Evolutionary conservation across 1,140 invertebrate species (phyloP).

Genomic region (Tetramorium parvispinum): DNA sequence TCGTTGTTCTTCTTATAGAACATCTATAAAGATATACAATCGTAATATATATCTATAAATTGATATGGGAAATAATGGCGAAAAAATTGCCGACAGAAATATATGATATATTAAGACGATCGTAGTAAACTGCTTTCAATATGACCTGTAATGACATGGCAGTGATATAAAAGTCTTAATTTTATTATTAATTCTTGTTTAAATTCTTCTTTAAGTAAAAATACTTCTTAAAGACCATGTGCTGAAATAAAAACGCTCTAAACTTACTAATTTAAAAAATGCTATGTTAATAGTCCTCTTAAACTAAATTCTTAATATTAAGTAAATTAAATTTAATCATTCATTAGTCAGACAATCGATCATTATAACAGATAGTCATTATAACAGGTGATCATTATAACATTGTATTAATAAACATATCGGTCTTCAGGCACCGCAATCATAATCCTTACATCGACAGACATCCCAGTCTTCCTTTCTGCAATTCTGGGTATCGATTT

Average conservation of each 20-base stretch:
- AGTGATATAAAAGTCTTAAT: conserved; percentile 4
- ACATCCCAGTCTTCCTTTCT: conserved; percentile 75
- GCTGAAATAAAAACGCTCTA: conserved; percentile 19
- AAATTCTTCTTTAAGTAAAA: conserved; percentile 11
- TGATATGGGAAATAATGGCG: not conserved
- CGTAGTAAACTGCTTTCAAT: conserved; percentile 55
- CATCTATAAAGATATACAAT: conserved; percentile 70
- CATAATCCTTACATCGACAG: conserved; percentile 80
- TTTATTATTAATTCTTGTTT: not conserved
- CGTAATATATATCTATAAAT: conserved; percentile 33
- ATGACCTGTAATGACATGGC: conserved; percentile 54
- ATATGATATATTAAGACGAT: conserved; percentile 33
- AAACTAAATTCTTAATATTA: conserved; percentile 8
- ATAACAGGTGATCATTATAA: not conserved
- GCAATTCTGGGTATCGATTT: conserved; percentile 83
- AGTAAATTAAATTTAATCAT: conserved; percentile 36
- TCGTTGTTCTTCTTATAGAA: conserved; percentile 80
- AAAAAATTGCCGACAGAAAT: conserved; percentile 4
- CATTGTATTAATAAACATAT: conserved; percentile 37
- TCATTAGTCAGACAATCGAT: conserved; percentile 46
- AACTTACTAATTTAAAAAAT: conserved; percentile 24
- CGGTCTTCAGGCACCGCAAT: conserved; percentile 49
- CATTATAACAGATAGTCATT: not conserved
- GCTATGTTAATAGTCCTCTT: conserved; percentile 4
- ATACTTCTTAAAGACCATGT: conserved; percentile 7